phyloP scores from a whole-genome alignment of 2,113 vertebrate species.

The Hydropotes inermis region DNA sequence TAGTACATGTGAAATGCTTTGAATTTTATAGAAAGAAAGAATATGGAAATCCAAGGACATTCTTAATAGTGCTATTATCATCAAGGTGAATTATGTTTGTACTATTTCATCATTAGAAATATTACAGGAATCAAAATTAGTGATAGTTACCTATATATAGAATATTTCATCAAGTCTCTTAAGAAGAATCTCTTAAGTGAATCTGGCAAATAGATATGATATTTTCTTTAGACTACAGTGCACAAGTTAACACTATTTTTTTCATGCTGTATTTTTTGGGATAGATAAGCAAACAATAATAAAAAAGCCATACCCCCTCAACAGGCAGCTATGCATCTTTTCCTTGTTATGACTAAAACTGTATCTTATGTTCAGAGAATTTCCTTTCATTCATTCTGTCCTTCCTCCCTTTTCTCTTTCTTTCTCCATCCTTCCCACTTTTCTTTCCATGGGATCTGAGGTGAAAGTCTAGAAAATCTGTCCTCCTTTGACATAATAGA shows the following conservation, averaged over 20 bases:
- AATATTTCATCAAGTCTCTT: not conserved
- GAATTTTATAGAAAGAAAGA: not conserved
- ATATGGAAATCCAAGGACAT: not conserved
- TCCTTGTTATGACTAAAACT: not conserved
- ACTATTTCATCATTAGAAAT: conserved; percentile 19
- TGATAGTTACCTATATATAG: not conserved
- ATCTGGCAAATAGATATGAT: not conserved
- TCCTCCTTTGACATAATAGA: not conserved
- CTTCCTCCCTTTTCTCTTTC: not conserved
- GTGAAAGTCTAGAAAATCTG: not conserved
- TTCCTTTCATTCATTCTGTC: not conserved
- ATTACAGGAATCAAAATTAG: conserved; percentile 20
- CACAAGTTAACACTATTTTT: not conserved
- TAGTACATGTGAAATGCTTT: not conserved
- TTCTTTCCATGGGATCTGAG: not conserved
- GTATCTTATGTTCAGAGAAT: not conserved
- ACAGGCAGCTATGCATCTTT: not conserved
- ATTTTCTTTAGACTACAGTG: not conserved
- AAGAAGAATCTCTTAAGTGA: not conserved
- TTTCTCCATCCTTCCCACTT: not conserved
- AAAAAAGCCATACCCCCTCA: not conserved
- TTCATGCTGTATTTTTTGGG: not conserved
- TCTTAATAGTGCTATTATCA: not conserved
- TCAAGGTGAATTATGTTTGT: conserved; percentile 1
- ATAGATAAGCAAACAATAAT: not conserved